Evolutionary conservation across 1,140 invertebrate genomes (phyloP).

Genomic region (Galendromus occidentalis): DNA sequence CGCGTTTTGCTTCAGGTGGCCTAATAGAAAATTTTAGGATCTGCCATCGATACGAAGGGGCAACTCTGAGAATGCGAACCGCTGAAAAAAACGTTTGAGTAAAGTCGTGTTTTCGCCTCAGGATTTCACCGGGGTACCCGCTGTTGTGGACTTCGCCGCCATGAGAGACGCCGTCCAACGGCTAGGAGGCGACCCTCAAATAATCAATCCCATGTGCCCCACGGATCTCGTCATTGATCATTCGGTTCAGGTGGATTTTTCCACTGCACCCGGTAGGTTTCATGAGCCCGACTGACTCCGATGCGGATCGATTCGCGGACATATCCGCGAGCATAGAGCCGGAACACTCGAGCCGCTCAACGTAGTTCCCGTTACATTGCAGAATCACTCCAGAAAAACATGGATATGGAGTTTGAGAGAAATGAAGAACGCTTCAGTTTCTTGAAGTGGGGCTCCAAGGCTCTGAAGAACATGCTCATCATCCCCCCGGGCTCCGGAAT

Average conservation of each 20-base stretch:
- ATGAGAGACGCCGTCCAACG: conserved; percentile 85
- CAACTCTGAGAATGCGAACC: too few species aligned
- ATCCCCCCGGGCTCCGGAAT: conserved; percentile 95
- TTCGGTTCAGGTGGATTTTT: conserved; percentile 89
- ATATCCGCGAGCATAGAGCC: too few species aligned
- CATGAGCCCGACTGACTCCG: not conserved
- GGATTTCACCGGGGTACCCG: conserved; percentile 91
- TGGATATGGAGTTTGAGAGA: conserved; percentile 83
- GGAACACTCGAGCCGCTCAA: too few species aligned
- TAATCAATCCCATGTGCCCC: conserved; percentile 91
- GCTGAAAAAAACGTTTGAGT: not conserved
- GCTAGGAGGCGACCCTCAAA: conserved; percentile 65
- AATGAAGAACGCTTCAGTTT: conserved; percentile 91
- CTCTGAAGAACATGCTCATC: conserved; percentile 87
- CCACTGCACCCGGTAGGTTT: conserved; percentile 44
- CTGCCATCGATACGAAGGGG: not conserved
- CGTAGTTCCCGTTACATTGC: conserved; percentile 37
- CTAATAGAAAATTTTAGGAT: not conserved
- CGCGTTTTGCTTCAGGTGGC: conserved; percentile 74
- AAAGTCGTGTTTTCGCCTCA: conserved; percentile 24
- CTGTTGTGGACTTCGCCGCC: conserved; percentile 93
- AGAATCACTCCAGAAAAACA: conserved; percentile 76
- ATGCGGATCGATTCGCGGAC: too few species aligned
- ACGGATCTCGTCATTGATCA: conserved; percentile 96
- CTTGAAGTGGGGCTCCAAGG: conserved; percentile 89